phyloP scores from a whole-genome alignment of 2,888 invertebrate genomes.

The Icerya purchasi region DNA sequence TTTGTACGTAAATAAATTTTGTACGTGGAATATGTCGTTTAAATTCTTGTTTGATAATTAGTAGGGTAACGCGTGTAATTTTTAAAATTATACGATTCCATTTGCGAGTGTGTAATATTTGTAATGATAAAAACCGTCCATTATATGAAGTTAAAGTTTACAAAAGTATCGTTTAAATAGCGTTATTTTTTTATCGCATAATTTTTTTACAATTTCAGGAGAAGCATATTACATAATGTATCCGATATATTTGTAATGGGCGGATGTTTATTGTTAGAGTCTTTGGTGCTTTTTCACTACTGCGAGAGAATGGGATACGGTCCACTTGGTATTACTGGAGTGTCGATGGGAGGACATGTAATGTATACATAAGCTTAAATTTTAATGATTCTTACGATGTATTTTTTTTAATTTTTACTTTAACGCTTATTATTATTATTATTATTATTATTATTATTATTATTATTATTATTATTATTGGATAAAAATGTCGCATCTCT shows the following conservation, averaged over 20 bases:
- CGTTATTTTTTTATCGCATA: no score
- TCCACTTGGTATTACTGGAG: conserved; percentile 80
- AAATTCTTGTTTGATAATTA: no score
- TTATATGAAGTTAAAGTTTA: no score
- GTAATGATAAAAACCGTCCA: no score
- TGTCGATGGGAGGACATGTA: conserved; percentile 97
- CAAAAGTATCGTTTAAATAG: no score
- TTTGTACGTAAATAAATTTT: no score
- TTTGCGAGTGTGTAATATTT: no score
- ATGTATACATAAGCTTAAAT: conserved; percentile 24
- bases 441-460: neutral
- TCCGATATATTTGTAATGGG: conserved; percentile 99
- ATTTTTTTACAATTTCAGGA: no score
- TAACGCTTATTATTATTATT: neutral
- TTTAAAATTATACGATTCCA: neutral
- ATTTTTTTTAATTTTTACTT: neutral
- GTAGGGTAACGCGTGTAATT: neutral
- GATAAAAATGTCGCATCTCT: no score
- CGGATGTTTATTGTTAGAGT: conserved; percentile 82
- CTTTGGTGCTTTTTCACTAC: conserved; percentile 80
- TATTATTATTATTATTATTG: neutral
- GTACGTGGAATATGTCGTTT: no score
- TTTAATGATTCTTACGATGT: neutral
- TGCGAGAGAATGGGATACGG: conserved; percentile 76
- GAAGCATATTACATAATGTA: conserved; percentile 81